Conservation (phyloP, 1,140 invertebrate species). For the Drosophila pallidifrons region DNA sequence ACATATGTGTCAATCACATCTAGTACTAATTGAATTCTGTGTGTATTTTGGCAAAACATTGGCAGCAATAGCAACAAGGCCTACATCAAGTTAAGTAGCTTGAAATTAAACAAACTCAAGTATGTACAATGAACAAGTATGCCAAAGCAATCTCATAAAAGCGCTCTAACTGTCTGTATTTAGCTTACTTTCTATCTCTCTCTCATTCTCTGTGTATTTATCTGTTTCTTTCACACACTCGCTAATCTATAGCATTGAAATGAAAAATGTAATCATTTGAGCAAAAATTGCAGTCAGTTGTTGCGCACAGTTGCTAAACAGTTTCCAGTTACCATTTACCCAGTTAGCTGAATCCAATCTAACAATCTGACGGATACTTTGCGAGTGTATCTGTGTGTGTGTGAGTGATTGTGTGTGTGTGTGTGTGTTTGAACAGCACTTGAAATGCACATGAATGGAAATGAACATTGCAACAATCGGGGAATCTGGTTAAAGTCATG, state of each 20-base stretch:
- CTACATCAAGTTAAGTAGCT: background rate
- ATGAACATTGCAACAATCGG: conserved; percentile 49
- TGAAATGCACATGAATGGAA: conserved; percentile 48
- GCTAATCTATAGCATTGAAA: conserved; percentile 1
- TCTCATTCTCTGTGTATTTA: background rate
- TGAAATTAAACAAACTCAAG: conserved; percentile 1
- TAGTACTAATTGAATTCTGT: background rate
- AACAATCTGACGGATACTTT: conserved; percentile 7
- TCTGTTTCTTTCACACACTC: background rate
- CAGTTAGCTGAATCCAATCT: conserved; percentile 30
- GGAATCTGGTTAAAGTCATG: conserved; percentile 19
- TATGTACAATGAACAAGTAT: conserved; percentile 1
- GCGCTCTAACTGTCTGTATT: background rate
- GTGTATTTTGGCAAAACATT: background rate
- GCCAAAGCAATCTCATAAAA: conserved; percentile 1
- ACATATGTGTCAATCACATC: too few relatives aligned
- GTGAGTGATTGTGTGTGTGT: background rate
- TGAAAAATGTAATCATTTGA: conserved; percentile 19
- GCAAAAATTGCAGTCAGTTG: conserved; percentile 9
- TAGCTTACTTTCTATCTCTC: background rate
- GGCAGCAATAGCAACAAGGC: too few relatives aligned
- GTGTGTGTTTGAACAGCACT: conserved; percentile 68
- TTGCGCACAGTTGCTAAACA: conserved; percentile 37
- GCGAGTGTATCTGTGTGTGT: too few relatives aligned
- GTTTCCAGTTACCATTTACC: conserved; percentile 33